These are phyloP conservation scores for Intellagama lesueurii DNA, from an alignment of 2,797 vertebrate genomes.

Conservation along the genomic window DNA sequence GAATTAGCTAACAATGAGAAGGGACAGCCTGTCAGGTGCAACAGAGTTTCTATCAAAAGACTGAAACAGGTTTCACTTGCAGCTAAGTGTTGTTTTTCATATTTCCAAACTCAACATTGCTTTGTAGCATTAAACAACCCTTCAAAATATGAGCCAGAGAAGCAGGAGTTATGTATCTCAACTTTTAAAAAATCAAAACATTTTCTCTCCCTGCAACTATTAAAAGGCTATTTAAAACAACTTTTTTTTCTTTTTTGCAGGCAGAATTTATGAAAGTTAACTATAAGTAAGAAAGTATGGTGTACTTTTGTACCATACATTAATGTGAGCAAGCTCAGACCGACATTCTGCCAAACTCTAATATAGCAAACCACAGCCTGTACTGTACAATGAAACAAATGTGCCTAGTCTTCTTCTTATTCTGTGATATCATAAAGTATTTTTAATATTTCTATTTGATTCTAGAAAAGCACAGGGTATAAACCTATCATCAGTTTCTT, in stretches of 20 bases:
- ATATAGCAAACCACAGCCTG: slow-evolving; percentile 16
- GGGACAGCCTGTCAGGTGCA: slow-evolving; percentile 11
- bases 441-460: slow-evolving; percentile 32
- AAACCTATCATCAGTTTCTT: not conserved
- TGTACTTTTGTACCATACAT: slow-evolving; percentile 56
- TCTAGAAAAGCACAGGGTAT: too few species aligned
- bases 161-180: slow-evolving; percentile 57
- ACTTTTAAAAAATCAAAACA: slow-evolving; percentile 58
- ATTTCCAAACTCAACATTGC: slow-evolving; percentile 41
- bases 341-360: not conserved
- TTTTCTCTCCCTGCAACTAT: slow-evolving; percentile 61
- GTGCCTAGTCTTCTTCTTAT: not conserved
- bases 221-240: slow-evolving; percentile 40
- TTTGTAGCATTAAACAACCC: slow-evolving; percentile 24
- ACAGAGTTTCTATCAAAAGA: slow-evolving; percentile 29
- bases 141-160: slow-evolving; percentile 54
- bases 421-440: slow-evolving; percentile 37
- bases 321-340: slow-evolving; percentile 50
- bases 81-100: slow-evolving; percentile 38
- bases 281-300: slow-evolving; percentile 51
- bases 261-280: slow-evolving; percentile 65
- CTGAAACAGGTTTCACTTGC: slow-evolving; percentile 47
- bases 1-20: slow-evolving; percentile 10
- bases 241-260: slow-evolving; percentile 50
- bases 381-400: slow-evolving; percentile 19